phyloP scores from a whole-genome alignment of 2,113 vertebrate species.

The Numenius arquata region DNA sequence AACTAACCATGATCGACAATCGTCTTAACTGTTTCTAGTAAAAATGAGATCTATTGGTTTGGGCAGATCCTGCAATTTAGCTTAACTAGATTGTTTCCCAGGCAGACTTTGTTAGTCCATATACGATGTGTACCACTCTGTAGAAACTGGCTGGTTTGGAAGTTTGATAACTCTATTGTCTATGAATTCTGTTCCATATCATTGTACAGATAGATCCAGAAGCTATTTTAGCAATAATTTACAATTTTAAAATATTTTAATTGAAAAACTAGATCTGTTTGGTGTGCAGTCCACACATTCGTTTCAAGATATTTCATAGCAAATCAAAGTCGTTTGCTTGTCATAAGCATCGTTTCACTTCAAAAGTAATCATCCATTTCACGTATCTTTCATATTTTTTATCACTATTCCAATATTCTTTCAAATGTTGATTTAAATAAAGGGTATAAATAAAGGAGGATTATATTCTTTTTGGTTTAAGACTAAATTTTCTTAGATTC shows the following conservation, averaged over 20 bases:
- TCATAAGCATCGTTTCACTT: neutral
- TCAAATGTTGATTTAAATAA: neutral
- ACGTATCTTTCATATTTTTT: neutral
- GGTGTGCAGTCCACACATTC: neutral
- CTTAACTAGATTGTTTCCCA: neutral
- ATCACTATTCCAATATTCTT: neutral
- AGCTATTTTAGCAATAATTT: neutral
- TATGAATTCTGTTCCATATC: neutral
- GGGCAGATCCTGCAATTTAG: neutral
- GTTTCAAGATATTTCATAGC: neutral
- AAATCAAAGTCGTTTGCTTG: neutral
- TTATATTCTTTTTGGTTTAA: neutral
- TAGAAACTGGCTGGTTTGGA: neutral
- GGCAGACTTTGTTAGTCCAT: neutral
- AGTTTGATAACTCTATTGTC: neutral
- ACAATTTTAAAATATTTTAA: rapidly evolving
- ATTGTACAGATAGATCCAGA: neutral
- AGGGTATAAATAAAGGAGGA: neutral
- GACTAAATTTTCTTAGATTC: neutral
- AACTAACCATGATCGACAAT: neutral
- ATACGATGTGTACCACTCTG: too few relatives aligned
- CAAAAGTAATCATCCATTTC: neutral
- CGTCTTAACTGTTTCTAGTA: neutral
- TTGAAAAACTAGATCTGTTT: neutral
- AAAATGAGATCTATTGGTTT: neutral